A percentile compares a stretch with the other conserved stretches of the same genome.
Conservation (phyloP, 2,113 vertebrate species). For the Charadrius vociferus region DNA sequence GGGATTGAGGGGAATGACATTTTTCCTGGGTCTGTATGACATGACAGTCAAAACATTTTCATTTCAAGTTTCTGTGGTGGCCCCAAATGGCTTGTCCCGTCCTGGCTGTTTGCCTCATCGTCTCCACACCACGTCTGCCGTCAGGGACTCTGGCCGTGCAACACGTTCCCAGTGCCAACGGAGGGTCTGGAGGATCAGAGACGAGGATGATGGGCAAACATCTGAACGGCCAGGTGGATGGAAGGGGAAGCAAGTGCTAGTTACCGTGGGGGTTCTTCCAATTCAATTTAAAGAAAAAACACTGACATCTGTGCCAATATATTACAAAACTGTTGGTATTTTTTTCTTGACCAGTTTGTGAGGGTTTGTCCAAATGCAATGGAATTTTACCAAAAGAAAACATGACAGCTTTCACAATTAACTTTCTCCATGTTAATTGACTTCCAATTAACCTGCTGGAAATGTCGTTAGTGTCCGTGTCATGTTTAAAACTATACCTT, state of each 20-base stretch:
- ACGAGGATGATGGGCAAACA: background rate
- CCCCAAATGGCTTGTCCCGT: no score
- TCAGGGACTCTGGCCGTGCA: background rate
- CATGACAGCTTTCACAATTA: slow-evolving; percentile 60
- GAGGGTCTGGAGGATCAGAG: background rate
- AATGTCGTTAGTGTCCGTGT: slow-evolving; percentile 25
- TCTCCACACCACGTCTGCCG: no score
- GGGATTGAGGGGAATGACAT: no score
- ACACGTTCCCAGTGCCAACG: no score
- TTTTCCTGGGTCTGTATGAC: no score
- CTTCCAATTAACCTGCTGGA: slow-evolving; percentile 66
- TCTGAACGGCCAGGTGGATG: background rate
- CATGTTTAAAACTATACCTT: slow-evolving; percentile 65
- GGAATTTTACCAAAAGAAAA: slow-evolving; percentile 64
- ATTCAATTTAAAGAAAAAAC: background rate
- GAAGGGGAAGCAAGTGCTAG: background rate
- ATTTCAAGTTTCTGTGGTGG: background rate
- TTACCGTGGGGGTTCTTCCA: background rate
- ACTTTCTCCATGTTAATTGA: slow-evolving; percentile 71
- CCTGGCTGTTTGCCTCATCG: background rate
- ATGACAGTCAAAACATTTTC: no score
- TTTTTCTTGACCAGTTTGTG: background rate
- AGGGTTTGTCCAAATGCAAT: slow-evolving; percentile 30
- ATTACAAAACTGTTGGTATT: slow-evolving; percentile 8
- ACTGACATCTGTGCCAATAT: background rate